phyloP scores from a whole-genome alignment of 2,113 vertebrate genomes.

The Plestiodon gilberti region DNA sequence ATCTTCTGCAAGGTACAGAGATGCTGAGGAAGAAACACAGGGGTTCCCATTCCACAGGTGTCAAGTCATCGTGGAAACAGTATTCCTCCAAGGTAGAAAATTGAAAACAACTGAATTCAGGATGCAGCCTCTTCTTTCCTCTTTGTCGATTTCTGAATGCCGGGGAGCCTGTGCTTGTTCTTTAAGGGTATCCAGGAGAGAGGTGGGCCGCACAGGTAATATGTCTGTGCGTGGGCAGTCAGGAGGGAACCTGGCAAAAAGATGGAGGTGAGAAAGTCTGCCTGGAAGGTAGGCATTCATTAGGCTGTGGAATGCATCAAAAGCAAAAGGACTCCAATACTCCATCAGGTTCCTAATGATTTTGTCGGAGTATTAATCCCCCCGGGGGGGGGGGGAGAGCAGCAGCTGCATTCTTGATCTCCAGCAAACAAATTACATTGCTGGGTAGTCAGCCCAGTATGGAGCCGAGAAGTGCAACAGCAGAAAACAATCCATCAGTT shows the following conservation, averaged over 20 bases:
- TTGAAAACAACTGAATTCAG: no score
- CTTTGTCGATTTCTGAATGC: fast-evolving
- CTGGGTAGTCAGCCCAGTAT: conserved; percentile 51
- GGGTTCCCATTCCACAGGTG: neutral
- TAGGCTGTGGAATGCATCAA: conserved; percentile 54
- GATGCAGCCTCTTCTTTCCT: no score
- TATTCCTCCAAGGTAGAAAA: neutral
- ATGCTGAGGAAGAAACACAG: neutral
- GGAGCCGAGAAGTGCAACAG: conserved; percentile 30
- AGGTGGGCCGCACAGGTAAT: neutral
- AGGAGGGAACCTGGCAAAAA: neutral
- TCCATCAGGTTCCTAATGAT: conserved; percentile 71
- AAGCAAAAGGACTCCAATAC: conserved; percentile 37
- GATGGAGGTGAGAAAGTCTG: neutral
- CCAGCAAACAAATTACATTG: conserved; percentile 70
- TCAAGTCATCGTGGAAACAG: neutral
- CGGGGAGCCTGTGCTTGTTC: neutral
- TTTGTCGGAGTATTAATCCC: conserved; percentile 75
- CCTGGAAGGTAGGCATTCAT: conserved; percentile 45
- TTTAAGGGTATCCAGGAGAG: fast-evolving
- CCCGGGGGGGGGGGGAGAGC: conserved; percentile 64
- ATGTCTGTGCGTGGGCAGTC: fast-evolving
- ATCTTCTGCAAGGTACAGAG: no score
- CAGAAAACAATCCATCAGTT: conserved; percentile 63
- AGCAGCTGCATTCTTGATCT: conserved; percentile 65